Conservation (phyloP, 2,888 invertebrate genomes). For the Synanthedon andrenaeformis region DNA sequence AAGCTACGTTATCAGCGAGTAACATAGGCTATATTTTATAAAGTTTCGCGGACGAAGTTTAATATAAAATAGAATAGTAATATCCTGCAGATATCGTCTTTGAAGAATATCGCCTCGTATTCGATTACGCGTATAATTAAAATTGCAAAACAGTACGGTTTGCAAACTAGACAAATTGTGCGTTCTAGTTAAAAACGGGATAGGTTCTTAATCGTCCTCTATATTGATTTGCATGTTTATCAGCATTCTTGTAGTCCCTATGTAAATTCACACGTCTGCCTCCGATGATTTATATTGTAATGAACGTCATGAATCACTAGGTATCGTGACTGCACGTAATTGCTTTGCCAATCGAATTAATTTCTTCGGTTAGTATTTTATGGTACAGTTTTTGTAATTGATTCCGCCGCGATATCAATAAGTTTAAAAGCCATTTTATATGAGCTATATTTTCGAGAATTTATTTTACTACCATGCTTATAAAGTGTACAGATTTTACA, state of each 20-base stretch:
- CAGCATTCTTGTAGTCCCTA: conserved; percentile 34
- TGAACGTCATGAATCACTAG: conserved; percentile 52
- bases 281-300: conserved; percentile 47
- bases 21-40: no score
- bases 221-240: conserved; percentile 36
- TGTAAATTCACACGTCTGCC: conserved; percentile 46
- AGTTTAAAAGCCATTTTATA: conserved; percentile 27
- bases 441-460: conserved; percentile 16
- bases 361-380: conserved; percentile 55
- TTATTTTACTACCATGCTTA: conserved; percentile 6
- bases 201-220: background rate
- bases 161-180: background rate
- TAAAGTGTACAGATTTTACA: conserved; percentile 5
- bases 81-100: no score
- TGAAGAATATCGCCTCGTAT: no score
- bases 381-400: conserved; percentile 60
- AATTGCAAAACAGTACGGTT: no score
- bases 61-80: no score
- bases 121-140: no score
- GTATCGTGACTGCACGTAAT: conserved; percentile 64
- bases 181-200: background rate
- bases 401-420: conserved; percentile 45
- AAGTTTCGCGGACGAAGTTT: no score
- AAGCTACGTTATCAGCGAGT: no score
- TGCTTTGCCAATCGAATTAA: conserved; percentile 66